Base-by-base conservation (phyloP, 2,113 vertebrate genomes). In the rabbit (Oryctolagus cuniculus) region DNA sequence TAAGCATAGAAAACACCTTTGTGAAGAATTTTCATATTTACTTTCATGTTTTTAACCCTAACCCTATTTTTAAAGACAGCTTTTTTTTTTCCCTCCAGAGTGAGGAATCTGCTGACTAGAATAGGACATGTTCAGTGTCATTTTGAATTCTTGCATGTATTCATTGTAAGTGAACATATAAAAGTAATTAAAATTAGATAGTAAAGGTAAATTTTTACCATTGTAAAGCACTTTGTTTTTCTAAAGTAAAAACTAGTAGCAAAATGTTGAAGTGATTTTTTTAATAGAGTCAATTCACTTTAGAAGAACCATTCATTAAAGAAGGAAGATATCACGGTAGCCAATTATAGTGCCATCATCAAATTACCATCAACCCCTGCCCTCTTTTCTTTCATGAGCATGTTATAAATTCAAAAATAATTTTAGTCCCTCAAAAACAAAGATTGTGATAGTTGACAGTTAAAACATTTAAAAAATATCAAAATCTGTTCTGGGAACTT, bases 101-200 rank as follows among this genome's bases (percentile, higher is more conserved):
- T 97, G 78, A 96, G 86, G 96, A 97, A 96, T 93, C 89, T 98
- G 97, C 87, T 97, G 88, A 97, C 73, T 97, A 96, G 81, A 98
- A 91, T 79, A 95, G 95, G 96, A 93, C 80, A 96, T 64, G 36
- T 63, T 70, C 31, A 72, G 3, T 95, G 80, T 90, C 67, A 79
- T 29, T 89, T 34, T 96, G 44, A 91, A 87, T 61, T 87, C 49
- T 95, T 93, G 49, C 34, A 73, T 93, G 27, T 93, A 75, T 90
- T 95, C 55, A 89, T 80, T 87, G 15, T 51, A 97, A 89, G 7
- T 75, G 89, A 78, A 88, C 79, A 81, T n/a, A 74, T 78, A 79
- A 84, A 75, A 34, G 34, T 89, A 92, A 85, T 91, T 94, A 81
- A 94, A 84, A 55, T 38, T 92, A 80, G 93, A 38, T 92, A 91